Percentiles rank a stretch among this genome's conserved stretches.
Conservation (phyloP, 2,888 invertebrate genomes). For the Ellobium chinense region DNA sequence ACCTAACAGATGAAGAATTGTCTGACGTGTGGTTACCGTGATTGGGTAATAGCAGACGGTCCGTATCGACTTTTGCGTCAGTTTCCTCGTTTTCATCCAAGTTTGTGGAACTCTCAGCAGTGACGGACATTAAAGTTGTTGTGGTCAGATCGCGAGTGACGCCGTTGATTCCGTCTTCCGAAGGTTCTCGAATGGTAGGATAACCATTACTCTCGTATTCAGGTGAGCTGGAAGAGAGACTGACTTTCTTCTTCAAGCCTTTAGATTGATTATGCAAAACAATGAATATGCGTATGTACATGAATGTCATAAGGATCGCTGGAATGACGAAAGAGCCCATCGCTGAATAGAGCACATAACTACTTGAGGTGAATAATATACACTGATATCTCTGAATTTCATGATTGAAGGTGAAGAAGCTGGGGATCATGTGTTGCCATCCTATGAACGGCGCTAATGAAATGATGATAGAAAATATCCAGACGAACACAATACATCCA, state of each 20-base stretch:
- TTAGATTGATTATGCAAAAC: slow-evolving; percentile 72
- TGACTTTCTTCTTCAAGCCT: slow-evolving; percentile 37
- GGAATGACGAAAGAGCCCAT: slow-evolving; percentile 78
- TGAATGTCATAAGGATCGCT: slow-evolving; percentile 74
- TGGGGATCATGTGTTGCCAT: slow-evolving; percentile 71
- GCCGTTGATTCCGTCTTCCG: slow-evolving; percentile 18
- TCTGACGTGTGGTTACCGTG: background rate
- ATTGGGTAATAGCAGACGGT: background rate
- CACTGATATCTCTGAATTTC: slow-evolving; percentile 70
- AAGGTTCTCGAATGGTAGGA: slow-evolving; percentile 35
- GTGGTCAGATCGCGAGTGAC: slow-evolving; percentile 27
- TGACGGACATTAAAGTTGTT: slow-evolving; percentile 34
- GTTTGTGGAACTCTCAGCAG: slow-evolving; percentile 18
- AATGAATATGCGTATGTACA: slow-evolving; percentile 77
- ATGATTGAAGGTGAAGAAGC: slow-evolving; percentile 64
- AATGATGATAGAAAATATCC: slow-evolving; percentile 77
- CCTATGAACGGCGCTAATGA: slow-evolving; percentile 78
- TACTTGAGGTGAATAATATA: slow-evolving; percentile 74
- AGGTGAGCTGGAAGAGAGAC: background rate
- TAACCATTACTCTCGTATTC: background rate
- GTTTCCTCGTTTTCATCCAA: slow-evolving; percentile 17
- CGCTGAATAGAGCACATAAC: slow-evolving; percentile 78
- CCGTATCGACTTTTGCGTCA: background rate
- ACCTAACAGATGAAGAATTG: background rate
- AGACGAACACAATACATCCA: slow-evolving; percentile 76